phyloP scores from a whole-genome alignment of 2,888 invertebrate species.

The Lasioglossum lativentre region DNA sequence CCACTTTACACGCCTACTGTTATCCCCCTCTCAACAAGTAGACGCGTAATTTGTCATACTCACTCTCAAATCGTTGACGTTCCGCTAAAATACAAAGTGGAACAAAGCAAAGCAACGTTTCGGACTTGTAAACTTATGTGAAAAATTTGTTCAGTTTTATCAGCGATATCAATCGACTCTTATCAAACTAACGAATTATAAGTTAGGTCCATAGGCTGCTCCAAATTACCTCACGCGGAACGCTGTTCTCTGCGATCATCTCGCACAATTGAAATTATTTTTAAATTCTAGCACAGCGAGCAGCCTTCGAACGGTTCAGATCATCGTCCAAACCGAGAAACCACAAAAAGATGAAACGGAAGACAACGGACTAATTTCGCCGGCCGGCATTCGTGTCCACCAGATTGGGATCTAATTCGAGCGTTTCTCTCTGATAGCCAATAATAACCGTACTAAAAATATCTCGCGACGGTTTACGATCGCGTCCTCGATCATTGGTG shows the following conservation, averaged over 20 bases:
- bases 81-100: background rate
- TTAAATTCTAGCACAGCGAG: background rate
- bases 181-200: too few species aligned
- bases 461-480: constrained; percentile 65
- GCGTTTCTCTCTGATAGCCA: constrained; percentile 26
- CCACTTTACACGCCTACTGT: background rate
- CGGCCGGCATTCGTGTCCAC: background rate
- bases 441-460: constrained; percentile 70
- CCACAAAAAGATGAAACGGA: background rate
- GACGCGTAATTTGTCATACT: background rate
- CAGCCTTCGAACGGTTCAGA: background rate
- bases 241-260: too few species aligned
- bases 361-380: background rate
- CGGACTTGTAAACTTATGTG: background rate
- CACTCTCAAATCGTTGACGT: background rate
- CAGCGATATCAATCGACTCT: too few species aligned
- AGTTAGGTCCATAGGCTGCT: too few species aligned
- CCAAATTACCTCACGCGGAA: too few species aligned
- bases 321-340: background rate
- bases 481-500: constrained; percentile 66
- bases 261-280: background rate
- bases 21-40: background rate
- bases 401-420: constrained; percentile 12
- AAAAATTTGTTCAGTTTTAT: too few species aligned
- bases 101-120: background rate